Evolutionary conservation across 2,888 invertebrate species (phyloP), one percentile per base, ranked within the genome.

Genomic region (Axea sp.): DNA sequence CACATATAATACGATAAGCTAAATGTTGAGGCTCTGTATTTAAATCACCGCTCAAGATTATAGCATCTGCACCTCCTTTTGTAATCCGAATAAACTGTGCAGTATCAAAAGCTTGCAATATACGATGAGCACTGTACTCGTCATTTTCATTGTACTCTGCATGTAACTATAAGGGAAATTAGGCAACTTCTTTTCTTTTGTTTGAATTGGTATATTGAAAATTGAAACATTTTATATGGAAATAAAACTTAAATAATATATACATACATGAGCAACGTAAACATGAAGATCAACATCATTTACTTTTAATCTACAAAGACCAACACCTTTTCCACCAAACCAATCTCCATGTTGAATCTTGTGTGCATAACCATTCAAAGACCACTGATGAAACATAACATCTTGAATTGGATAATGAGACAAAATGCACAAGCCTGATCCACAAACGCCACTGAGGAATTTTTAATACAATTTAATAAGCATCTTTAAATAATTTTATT

Each of bases 281-380:
- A 99, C 89, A 88, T 98, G 94, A 51, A 99, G 89, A 47, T 89
- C 89, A 76, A 92, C 89, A 65, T 93, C 92, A 17, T 92, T 89
- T 67, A 92, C 89, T 78, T 91, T 90, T 31, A 96, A 90, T 80
- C 92, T 91, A 83, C 95, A 96, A 12, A 97, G 88, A 1, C 96
- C 96, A 30, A 97, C 92, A 6, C 96, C 97, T 90, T 99, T 99
- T 2, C 98, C 98, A 28, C 97, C 98, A 88, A 97, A 99, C 99
- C 99, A 99, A 87, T 99, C 99, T 0, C 97, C 99, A 86, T 99
- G 99, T 76, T 96, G 95, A 73, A 98, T 89, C 89, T 96, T 95
- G 89, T 98, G 95, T 35, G 97, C 94, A 85, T 98, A 99, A 1
- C 99, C 99, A 89, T 99, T 99, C n/a, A 99, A 90, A 9, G 96